These are phyloP conservation scores for Halesus radiatus DNA, from an alignment of 1,140 invertebrate genomes.

Conservation along the genomic window DNA sequence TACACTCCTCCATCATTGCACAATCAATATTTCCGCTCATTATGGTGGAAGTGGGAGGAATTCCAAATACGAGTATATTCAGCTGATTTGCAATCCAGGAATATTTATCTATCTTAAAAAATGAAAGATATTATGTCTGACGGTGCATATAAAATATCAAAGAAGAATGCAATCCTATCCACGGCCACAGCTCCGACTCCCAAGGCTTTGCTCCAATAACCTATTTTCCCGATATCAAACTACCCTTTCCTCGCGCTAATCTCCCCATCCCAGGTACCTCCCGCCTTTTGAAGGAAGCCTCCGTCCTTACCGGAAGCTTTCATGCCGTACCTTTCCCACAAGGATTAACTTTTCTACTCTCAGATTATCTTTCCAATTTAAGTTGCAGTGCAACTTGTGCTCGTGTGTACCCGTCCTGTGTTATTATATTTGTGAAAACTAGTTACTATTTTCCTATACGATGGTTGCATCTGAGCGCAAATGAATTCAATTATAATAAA, in stretches of 20 bases:
- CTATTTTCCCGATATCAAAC: conserved; percentile 12
- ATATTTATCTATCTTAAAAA: too few relatives aligned
- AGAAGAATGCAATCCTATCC: not conserved
- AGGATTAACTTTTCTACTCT: conserved; percentile 31
- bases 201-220: conserved; percentile 10
- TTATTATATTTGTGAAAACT: not conserved
- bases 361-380: conserved; percentile 27
- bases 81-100: too few relatives aligned
- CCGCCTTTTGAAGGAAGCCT: not conserved
- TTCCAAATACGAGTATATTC: too few relatives aligned
- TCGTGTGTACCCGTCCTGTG: not conserved
- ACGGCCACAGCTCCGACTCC: not conserved
- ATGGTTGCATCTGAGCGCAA: too few relatives aligned
- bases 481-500: too few relatives aligned
- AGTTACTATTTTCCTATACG: not conserved
- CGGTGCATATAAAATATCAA: too few relatives aligned
- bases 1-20: too few relatives aligned
- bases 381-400: not conserved
- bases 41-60: too few relatives aligned
- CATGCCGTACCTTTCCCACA: not conserved
- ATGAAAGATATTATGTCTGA: too few relatives aligned
- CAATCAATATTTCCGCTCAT: too few relatives aligned
- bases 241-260: not conserved
- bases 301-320: not conserved
- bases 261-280: not conserved